These are phyloP conservation scores for Mormyrus lacerda DNA, from an alignment of 2,113 vertebrate species.

Conservation along the genomic window DNA sequence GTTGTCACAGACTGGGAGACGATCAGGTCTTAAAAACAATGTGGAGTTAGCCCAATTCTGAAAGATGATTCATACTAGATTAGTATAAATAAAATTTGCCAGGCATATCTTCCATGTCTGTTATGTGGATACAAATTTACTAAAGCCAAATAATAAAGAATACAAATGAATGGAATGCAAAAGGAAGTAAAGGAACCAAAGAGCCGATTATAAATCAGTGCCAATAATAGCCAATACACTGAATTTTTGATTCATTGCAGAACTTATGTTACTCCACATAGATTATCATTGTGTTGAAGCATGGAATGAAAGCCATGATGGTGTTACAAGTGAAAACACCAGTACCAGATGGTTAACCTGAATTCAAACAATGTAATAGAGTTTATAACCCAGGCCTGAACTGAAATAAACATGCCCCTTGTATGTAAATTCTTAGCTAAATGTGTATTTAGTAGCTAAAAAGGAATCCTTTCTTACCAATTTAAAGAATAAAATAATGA, in stretches of 20 bases:
- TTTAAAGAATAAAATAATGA: background rate
- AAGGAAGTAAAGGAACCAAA: conserved; percentile 14
- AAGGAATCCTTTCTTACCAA: background rate
- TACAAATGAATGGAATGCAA: background rate
- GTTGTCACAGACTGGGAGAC: conserved; percentile 42
- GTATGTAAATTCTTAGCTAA: background rate
- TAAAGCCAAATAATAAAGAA: conserved; percentile 1
- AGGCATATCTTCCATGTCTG: background rate
- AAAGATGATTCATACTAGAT: background rate
- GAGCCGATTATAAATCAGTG: conserved; percentile 17
- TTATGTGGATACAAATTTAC: conserved; percentile 38
- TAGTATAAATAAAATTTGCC: background rate
- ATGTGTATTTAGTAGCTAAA: background rate
- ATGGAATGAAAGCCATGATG: background rate
- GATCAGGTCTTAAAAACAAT: conserved; percentile 50
- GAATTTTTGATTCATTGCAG: background rate
- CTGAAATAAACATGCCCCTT: background rate
- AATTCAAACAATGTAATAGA: background rate
- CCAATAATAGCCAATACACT: background rate
- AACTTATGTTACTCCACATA: background rate
- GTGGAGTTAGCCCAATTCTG: conserved; percentile 32
- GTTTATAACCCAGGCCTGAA: background rate
- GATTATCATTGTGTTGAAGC: background rate
- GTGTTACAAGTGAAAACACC: background rate
- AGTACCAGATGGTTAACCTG: background rate